phyloP scores from a whole-genome alignment of 2,113 vertebrate genomes.

The Dendrocopos noguchii region DNA sequence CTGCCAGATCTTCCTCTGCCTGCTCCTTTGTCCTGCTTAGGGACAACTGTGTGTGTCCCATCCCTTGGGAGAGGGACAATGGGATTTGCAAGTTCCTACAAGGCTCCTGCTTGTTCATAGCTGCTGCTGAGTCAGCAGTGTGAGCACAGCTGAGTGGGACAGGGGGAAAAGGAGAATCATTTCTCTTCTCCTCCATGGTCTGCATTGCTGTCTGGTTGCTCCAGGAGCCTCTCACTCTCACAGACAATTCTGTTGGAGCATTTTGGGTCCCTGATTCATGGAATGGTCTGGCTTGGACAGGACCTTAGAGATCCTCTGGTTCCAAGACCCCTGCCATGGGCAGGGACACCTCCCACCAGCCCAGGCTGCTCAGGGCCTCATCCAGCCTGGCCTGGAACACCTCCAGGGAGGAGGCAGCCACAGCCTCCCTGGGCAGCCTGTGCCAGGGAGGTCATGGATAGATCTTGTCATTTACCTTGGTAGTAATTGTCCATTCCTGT shows the following conservation, averaged over 20 bases:
- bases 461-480: neutral
- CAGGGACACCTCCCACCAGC: too few relatives aligned
- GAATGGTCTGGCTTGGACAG: too few relatives aligned
- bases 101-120: conserved; percentile 24
- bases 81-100: neutral
- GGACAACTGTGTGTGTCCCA: neutral
- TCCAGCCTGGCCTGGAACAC: too few relatives aligned
- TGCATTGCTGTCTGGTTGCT: neutral
- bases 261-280: neutral
- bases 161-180: conserved; percentile 9
- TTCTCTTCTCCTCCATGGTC: neutral
- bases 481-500: neutral
- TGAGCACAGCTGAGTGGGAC: conserved; percentile 1
- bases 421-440: too few relatives aligned
- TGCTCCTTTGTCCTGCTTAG: conserved; percentile 8
- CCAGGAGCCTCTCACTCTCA: neutral
- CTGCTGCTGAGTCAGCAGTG: conserved; percentile 41
- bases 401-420: too few relatives aligned
- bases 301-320: too few relatives aligned
- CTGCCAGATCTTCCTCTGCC: neutral
- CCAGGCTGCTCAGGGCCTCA: too few relatives aligned
- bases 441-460: too few relatives aligned
- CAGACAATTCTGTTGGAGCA: neutral
- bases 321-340: too few relatives aligned
- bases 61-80: neutral